These are phyloP conservation scores for Whitmania pigra DNA, from an alignment of 1,140 invertebrate species.

Conservation along the genomic window DNA sequence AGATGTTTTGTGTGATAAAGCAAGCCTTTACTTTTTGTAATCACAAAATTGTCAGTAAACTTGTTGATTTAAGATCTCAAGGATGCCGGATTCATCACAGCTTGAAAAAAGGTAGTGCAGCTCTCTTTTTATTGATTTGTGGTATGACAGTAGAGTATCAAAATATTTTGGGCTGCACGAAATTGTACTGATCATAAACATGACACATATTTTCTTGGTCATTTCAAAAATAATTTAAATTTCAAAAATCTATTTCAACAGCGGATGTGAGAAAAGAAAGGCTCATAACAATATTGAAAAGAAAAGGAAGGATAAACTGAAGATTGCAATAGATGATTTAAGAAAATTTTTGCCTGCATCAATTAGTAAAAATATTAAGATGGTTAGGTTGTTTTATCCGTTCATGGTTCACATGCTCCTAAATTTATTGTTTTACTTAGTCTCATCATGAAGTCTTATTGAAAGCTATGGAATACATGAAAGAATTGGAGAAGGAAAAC, in stretches of 20 bases:
- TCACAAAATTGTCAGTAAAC: no score
- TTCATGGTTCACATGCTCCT: neutral
- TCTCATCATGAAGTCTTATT: constrained; percentile 10
- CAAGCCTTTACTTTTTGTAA: no score
- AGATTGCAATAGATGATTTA: constrained; percentile 10
- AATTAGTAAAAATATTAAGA: neutral
- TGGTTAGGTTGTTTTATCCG: neutral
- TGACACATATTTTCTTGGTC: no score
- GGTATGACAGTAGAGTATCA: no score
- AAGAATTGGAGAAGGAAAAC: neutral
- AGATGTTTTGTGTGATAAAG: no score
- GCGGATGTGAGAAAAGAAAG: neutral
- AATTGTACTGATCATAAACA: no score
- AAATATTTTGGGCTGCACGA: no score
- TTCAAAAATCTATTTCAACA: neutral
- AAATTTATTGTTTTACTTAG: neutral
- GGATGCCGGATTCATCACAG: no score
- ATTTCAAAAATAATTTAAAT: neutral
- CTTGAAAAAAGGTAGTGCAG: no score
- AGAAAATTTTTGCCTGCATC: neutral
- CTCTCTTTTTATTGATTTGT: no score
- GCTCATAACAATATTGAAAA: constrained; percentile 10
- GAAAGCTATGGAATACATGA: constrained; percentile 14
- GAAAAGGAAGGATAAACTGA: constrained; percentile 9
- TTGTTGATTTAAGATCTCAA: no score